Base-by-base conservation (phyloP, 2,113 vertebrate species). In the Saccopteryx leptura region DNA sequence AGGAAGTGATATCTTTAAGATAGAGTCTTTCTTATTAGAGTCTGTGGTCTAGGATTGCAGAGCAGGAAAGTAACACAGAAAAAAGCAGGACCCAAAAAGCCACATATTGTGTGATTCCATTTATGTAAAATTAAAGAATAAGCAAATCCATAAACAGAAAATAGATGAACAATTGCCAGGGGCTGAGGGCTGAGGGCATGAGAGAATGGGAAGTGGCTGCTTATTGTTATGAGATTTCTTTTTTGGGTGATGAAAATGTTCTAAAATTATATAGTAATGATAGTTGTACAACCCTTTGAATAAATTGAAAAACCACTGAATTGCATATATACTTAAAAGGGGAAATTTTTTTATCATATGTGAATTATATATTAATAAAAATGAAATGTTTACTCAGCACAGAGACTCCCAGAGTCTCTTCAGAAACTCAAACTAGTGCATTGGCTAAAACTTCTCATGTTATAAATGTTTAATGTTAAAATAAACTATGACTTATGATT, bases 381-480 rank as follows among this genome's bases (percentile, higher is more conserved):
- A 90, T 63, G 19, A 65, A 21, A 39, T 9, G 2, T 93, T 60
- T 50, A 50, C 61, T 2, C 58, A 80, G 17, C 31, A 61, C 33
- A 78, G n/a, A 81, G 48, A 4, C 26, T 60, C 71, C 31, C 58
- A 90, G 69, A 76, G 19, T 75, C 31, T 76, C 23, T 81, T 91
- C 0, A 91, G 92, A 88, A 89, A 76, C 60, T 81, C 24, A 61
- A 85, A 88, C 24, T 68, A 31, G 74, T 92, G 46, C 46, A 50
- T 84, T 60, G 79, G 79, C 39, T 66, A 48, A 92, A 90, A 66
- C 9, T 74, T 75, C 21, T 58, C 11, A 88, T 7, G 24, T 94
- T 91, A 68, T 9, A 71, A 76, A 63, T 76, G 7, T 93, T 95
- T 85, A 72, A 66, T 87, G 33, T 71, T 94, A 79, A 90, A 82